Base-by-base conservation (phyloP, 2,888 invertebrate species). In the Noctuana brunneofusca region DNA sequence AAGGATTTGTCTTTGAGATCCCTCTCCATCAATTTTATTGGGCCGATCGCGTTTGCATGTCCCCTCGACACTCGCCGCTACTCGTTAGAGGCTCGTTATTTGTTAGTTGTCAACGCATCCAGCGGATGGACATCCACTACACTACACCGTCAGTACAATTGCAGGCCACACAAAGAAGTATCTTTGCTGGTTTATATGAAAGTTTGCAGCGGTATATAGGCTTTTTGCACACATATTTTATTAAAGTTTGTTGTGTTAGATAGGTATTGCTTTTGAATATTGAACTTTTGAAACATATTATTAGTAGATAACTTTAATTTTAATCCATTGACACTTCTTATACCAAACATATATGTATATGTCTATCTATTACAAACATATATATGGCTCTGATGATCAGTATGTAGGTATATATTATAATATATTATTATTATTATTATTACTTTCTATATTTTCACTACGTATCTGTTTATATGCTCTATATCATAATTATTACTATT, bases 61-160 rank as follows among this genome's bases (percentile, higher is more conserved):
- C 66, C 62, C n/a, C 22, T n/a, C 67, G 65, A 66, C 58, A 68
- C 71, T 78, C 83, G 88, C 86, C 89, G 87, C 80, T 77, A 79
- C 85, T 90, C 84, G 90, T 90, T 90, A 90, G 79, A 73, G 78
- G 73, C 76, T 84, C 84, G 86, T 89, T 86, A 87, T 89, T 89
- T 89, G 89, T 89, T 87, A 81, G 79, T 82, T 85, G 89, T 86
- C 87, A 81, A 65, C 68, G 76, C 80, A 75, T 79, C 75, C 59
- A 75, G 77, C 76, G 72, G 69, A 71, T 69, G 72, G 68, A 65
- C 74, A 64, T 55, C 72, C 75, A 69, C 68, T 6, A 11, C 75
- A 69, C 68, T 6, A 11, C 18, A 43, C 43, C 18, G 43, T 43
- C 43, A 11, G 18, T 66, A 78, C 81, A 81, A 83, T 83, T 81